Evolutionary conservation across 2,888 invertebrate genomes (phyloP).

Genomic region (Abscondita cerata): DNA sequence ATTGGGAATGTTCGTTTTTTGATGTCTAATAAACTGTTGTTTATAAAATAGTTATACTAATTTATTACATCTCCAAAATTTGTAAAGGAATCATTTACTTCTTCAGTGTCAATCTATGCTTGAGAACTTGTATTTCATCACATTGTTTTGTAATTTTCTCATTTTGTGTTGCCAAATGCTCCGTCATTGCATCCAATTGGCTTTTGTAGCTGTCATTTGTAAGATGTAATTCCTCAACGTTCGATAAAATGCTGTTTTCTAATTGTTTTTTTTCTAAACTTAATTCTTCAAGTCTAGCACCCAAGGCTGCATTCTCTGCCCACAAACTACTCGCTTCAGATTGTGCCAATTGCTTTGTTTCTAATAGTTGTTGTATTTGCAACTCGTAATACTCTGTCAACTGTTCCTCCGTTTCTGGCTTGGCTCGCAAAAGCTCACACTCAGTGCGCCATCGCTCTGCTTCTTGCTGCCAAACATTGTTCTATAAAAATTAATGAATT

Average conservation of each 20-base stretch:
- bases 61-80: no score
- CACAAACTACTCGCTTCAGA: slow-evolving; percentile 52
- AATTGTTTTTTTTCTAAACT: slow-evolving; percentile 60
- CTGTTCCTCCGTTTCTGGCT: slow-evolving; percentile 52
- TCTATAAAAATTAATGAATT: slow-evolving; percentile 33
- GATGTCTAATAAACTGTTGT: no score
- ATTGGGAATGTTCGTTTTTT: no score
- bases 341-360: slow-evolving; percentile 48
- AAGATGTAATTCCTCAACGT: slow-evolving; percentile 73
- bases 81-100: slow-evolving; percentile 42
- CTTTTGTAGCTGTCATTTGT: slow-evolving; percentile 70
- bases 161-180: slow-evolving; percentile 79
- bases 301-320: slow-evolving; percentile 57
- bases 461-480: slow-evolving; percentile 65
- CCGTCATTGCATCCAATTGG: slow-evolving; percentile 78
- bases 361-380: slow-evolving; percentile 51
- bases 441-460: slow-evolving; percentile 77
- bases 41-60: no score
- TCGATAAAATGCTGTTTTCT: slow-evolving; percentile 63
- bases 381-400: slow-evolving; percentile 55
- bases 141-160: slow-evolving; percentile 85
- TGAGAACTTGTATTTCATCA: slow-evolving; percentile 77
- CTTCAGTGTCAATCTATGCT: slow-evolving; percentile 61
- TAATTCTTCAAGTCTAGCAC: slow-evolving; percentile 61
- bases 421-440: slow-evolving; percentile 66